Base-by-base conservation (phyloP, 2,888 invertebrate genomes). In the Xanthorhoe designata region DNA sequence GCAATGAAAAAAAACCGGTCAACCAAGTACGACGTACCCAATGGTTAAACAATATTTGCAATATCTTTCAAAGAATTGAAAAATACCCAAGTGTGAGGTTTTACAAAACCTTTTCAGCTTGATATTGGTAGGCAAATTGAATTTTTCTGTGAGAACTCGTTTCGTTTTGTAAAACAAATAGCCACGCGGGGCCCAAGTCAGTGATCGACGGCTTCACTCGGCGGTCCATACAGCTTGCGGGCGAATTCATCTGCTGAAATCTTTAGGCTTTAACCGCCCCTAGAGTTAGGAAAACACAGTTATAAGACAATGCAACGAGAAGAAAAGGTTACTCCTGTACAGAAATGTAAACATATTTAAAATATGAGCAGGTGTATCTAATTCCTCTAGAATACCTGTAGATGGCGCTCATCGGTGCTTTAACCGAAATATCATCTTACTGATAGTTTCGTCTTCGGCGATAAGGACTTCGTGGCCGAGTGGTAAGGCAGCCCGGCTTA, bases 101-200 rank as follows among this genome's bases (percentile, higher is more conserved):
- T 52, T 50, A n/a, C 15, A 19, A 58, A 52, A 45, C 45, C 47
- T 42, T 54, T 61, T 61, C 59, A 62, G 38, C 54, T 62, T 58
- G 62, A 62, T 63, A 67, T 63, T 60, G 49, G 60, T 35, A 62
- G 63, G 29, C 32, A 63, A 63, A 63, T 67, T 63, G 67, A 63
- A 63, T 60, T 63, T 51, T 52, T 60, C 35, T 60, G 62, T 55
- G 42, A 62, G 55, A 66, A 60, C 47, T 59, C 29, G 49, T 54
- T 58, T 53, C 64, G 52, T 32, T 62, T 63, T 56, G 63, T 66
- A 42, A 53, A 63, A 60, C 60, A 60, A 63, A 67, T 61, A 53
- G n/a, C 9, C 9, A 10, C 60, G 38, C 50, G 55, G 18, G 13
- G 45, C 47, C 51, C 24, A 4, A 24, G 19, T 24, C 4, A 19